Conservation (phyloP, 2,888 invertebrate species). For the Emmelina monodactyla region DNA sequence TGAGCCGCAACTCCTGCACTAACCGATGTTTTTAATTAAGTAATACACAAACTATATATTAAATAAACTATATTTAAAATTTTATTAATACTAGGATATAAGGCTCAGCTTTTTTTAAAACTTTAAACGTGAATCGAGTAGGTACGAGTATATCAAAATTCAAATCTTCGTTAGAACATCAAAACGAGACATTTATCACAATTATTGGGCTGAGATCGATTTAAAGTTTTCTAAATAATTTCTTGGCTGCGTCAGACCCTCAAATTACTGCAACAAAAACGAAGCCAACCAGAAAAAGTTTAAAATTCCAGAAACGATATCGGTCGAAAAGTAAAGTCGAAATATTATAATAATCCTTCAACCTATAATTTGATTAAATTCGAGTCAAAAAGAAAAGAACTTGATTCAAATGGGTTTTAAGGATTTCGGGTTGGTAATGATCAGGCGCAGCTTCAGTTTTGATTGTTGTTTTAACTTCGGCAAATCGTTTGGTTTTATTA, state of each 20-base stretch:
- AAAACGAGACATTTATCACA: not conserved
- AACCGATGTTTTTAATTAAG: too few species aligned
- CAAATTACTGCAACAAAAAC: conserved; percentile 46
- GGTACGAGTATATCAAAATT: too few species aligned
- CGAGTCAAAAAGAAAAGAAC: conserved; percentile 51
- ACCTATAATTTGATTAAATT: conserved; percentile 66
- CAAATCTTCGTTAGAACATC: not conserved
- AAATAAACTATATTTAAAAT: too few species aligned
- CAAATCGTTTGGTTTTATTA: conserved; percentile 38
- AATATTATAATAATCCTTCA: conserved; percentile 61
- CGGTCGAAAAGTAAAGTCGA: conserved; percentile 50
- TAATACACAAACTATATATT: too few species aligned
- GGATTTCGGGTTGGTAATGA: conserved; percentile 59
- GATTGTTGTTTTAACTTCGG: conserved; percentile 49
- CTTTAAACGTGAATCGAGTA: too few species aligned
- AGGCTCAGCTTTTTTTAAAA: too few species aligned
- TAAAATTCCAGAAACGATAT: conserved; percentile 59
- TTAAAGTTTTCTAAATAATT: conserved; percentile 14
- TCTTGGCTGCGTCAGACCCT: conserved; percentile 51
- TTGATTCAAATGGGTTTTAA: conserved; percentile 57
- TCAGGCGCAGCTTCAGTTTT: conserved; percentile 33
- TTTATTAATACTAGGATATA: too few species aligned
- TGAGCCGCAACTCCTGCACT: too few species aligned
- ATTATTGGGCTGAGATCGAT: not conserved
- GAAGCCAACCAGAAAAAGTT: conserved; percentile 55